Conservation (phyloP, 2,888 invertebrate species). For the Macrosoma leucophasiata region DNA sequence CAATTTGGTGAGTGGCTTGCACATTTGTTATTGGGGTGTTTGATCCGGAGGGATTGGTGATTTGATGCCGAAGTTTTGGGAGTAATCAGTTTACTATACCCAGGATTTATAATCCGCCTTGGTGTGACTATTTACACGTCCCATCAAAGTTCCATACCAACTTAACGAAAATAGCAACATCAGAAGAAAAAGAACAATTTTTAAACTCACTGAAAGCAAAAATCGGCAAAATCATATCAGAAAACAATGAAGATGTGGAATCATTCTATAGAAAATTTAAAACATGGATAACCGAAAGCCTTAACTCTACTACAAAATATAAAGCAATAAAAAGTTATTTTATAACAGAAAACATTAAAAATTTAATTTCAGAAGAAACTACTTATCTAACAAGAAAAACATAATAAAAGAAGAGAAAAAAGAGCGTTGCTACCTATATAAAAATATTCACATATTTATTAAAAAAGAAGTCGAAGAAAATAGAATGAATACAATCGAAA, state of each 20-base stretch:
- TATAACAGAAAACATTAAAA: conserved; percentile 5
- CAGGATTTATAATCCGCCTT: too few species aligned
- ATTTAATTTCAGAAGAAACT: conserved; percentile 10
- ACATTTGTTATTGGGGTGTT: too few species aligned
- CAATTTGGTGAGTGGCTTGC: too few species aligned
- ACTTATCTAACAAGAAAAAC: conserved; percentile 10
- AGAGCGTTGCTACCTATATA: conserved; percentile 7
- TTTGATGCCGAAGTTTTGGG: too few species aligned
- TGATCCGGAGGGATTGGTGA: too few species aligned
- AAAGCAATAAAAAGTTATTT: conserved; percentile 5
- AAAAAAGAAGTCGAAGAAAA: conserved; percentile 10
- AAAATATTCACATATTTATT: conserved; percentile 12
- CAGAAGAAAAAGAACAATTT: conserved; percentile 6
- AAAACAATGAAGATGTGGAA: conserved; percentile 4
- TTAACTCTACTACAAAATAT: too few species aligned
- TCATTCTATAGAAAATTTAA: conserved; percentile 1
- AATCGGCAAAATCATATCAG: too few species aligned
- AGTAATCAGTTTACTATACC: too few species aligned
- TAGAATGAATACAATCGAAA: conserved; percentile 7
- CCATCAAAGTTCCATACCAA: conserved; percentile 2
- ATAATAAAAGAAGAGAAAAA: conserved; percentile 12
- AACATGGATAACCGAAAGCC: too few species aligned
- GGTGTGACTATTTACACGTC: too few species aligned
- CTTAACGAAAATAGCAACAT: background rate
- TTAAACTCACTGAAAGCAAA: conserved; percentile 12